Base-by-base conservation (phyloP, 2,797 vertebrate species). In the Coregonus sp. region DNA sequence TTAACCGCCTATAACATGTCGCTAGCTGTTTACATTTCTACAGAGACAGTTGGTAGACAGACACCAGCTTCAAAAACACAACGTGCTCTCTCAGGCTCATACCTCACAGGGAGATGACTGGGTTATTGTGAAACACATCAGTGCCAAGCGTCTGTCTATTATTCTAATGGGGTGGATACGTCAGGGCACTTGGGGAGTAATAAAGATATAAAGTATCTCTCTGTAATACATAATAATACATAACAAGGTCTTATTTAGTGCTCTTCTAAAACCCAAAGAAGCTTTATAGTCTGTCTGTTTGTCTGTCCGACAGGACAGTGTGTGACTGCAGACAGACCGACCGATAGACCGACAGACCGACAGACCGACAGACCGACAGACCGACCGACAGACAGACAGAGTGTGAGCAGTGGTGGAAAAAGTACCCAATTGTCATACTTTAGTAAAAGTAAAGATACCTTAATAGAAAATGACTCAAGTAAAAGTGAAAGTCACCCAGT, bases 21-120 rank as follows among this genome's bases (percentile, higher is more conserved):
- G 40, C 40, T 47, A 47, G 9, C 40, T 47, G 40, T 47, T 47
- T 0, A 84, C 81, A 83, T 84, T 85, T 84, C 75, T 79, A 29
- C 75, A 80, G 73, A 66, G n/a, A 71, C 51, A 56, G 20, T 15
- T 1, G 70, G 79, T 74, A 61, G 29, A 72, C 73, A 78, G 67
- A 75, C 15, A 73, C 3, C 16, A 33, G 70, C 31, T 73, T 73
- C 77, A 76, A 76, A 77, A 77, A 77, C 75, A 56, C 11, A 9
- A 47, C 40, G 11, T 47, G 40, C 40, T 31, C n/a, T 75, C 76
- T 80, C 59, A 75, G 40, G 40, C 9, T 47, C 40, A 47, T 47
- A 47, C 40, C 40, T 81, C 14, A 76, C 4, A 52, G 54, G 37
- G 31, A 59, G 14, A 75, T 66, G 37, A 65, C 16, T 67, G 52